Evolutionary conservation across 2,888 invertebrate species (phyloP), one percentile per base, ranked within the genome.

Genomic region (Tineola bisselliella): DNA sequence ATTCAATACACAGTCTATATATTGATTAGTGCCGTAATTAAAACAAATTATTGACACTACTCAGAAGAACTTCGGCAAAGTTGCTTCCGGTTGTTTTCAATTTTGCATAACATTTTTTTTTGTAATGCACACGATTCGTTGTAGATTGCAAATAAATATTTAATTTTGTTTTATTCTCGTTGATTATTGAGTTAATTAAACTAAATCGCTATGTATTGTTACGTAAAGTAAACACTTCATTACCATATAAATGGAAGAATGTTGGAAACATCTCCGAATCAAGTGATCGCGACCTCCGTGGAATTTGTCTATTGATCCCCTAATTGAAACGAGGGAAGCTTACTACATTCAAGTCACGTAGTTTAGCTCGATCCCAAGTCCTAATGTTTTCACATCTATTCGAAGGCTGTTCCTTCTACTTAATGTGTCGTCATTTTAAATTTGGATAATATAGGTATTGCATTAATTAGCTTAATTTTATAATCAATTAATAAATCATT

Each of bases 321-420:
- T 68, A 75, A 75, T 77, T 77, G 74, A 77, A 77, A 75, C 69
- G 67, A 71, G 73, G 72, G 68, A 69, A 69, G 67, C 70, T 66
- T 66, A 69, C 63, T 69, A 72, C 66, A 81, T 78, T 80, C 84
- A 62, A 63, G 68, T 76, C 84, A 84, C 84, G 84, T 80, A 67
- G 67, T 59, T 62, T 66, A 76, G 71, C 77, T 76, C 60, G 54
- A 60, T 60, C 62, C 73, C 71, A 71, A 66, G 33, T n/a, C 13
- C 2, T 6, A 58, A 58, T 15, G 15, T 58, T 33, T 33, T 25
- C 33, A 15, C 33, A 13, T 58, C n/a, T 11, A 30, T 58, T 33
- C 15, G 31, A 10, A n/a, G 56, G 33, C 54, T 52, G 10, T 52
- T 15, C 15, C 52, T 18, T 17, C 18, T 25, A 48, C 48, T 8